A percentile compares a stretch with the other conserved stretches of the same genome.
Evolutionary conservation across 2,113 vertebrate genomes (phyloP).

Genomic region (Pampusana beccarii): DNA sequence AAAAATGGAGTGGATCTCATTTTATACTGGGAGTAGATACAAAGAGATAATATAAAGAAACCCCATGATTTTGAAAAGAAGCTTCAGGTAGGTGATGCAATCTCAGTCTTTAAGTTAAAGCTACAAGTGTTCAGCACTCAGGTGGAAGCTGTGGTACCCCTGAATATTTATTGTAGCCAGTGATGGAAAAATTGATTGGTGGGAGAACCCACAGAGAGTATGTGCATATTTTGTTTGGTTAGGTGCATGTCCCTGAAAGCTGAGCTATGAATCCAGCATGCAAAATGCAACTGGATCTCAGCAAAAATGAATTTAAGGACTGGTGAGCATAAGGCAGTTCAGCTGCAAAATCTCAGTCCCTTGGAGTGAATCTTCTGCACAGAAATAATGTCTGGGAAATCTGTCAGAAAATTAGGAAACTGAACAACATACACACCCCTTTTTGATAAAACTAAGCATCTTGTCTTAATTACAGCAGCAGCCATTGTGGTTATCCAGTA

Average conservation of each 20-base stretch:
- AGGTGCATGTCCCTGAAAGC: not conserved
- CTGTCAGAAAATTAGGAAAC: not conserved
- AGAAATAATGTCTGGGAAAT: not conserved
- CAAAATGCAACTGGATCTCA: not conserved
- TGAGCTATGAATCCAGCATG: not conserved
- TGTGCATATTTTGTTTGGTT: rapidly evolving
- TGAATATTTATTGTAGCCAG: not conserved
- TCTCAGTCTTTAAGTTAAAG: not conserved
- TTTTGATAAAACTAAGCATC: not conserved
- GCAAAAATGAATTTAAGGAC: not conserved
- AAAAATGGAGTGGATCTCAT: rapidly evolving
- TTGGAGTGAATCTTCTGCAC: not conserved
- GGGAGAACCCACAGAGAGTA: not conserved
- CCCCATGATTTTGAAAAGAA: not conserved
- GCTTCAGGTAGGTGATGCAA: not conserved
- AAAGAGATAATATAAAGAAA: not conserved
- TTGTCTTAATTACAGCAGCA: not conserved
- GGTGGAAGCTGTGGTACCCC: not conserved
- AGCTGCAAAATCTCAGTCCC: rapidly evolving
- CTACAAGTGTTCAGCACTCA: rapidly evolving
- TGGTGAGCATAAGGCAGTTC: not conserved
- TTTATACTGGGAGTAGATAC: not conserved
- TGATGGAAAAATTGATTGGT: not conserved
- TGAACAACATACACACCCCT: rapidly evolving
- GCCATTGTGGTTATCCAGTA: not conserved